Evolutionary conservation across 2,113 vertebrate genomes (phyloP), one percentile per base, ranked within the genome.

Genomic region (Atherinomorus stipes): DNA sequence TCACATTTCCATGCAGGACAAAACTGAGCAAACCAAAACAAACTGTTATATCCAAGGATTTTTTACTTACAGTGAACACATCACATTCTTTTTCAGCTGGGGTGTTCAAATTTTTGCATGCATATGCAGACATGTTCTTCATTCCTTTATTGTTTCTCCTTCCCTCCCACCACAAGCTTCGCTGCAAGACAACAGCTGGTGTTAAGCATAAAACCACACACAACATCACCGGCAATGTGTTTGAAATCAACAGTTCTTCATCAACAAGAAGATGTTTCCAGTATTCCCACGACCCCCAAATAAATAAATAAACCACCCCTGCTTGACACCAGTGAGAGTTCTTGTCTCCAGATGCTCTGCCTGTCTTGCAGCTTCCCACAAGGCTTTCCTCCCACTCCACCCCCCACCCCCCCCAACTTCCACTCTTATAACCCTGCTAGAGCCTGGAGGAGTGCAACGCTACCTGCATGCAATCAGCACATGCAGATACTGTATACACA

Each of bases 271-370:
- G 77, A 68, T 77, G 58, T 71, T 84, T 63, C 74, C 76, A 56
- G 66, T 73, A 86, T 88, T 88, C 83, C 86, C 83, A 76, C 44
- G 64, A 81, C 74, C 70, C 52, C 68, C 44, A 71, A 25, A 69
- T 68, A 67, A 83, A 84, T 68, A 85, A 87, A 90, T 78, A 84
- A 78, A 66, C 63, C 44, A 2, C 51, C 71, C 56, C 68, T 15
- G 47, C 62, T 67, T 81, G 80, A 88, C 85, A 83, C 60, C 59
- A 75, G 78, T 63, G 71, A 70, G 83, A 74, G 80, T 80, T 80
- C 73, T 71, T 38, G 50, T 88, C 85, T 87, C 78, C 66, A 80
- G 79, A 81, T 77, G 68, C 74, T 71, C 54, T 45, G 34, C 44
- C 64, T 67, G 45, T 62, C 38, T 71, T 47, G 53, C 60, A 40